phyloP scores from a whole-genome alignment of 1,140 invertebrate genomes.

The Paracyclopina nana region DNA sequence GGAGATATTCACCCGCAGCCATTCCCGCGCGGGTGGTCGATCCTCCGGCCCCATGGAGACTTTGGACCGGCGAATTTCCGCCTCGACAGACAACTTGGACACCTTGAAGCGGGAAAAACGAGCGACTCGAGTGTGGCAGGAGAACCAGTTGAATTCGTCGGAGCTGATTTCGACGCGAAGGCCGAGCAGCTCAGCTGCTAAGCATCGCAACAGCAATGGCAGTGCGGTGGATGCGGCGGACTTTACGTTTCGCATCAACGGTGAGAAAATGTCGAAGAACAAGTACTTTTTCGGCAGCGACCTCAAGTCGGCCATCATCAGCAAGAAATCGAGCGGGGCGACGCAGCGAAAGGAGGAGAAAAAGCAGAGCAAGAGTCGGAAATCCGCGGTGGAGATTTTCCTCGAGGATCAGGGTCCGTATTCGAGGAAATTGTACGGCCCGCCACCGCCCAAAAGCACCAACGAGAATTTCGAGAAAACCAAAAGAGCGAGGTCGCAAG shows the following conservation, averaged over 20 bases:
- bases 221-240: too few species aligned
- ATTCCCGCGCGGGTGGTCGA: neutral
- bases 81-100: slow-evolving; percentile 11
- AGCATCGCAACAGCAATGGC: too few species aligned
- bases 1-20: neutral
- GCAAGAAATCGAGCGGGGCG: neutral
- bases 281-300: too few species aligned
- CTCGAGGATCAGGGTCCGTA: slow-evolving; percentile 15
- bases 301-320: too few species aligned
- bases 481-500: too few species aligned
- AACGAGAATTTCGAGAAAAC: too few species aligned
- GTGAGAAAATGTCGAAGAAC: too few species aligned
- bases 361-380: neutral
- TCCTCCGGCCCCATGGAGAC: slow-evolving; percentile 11
- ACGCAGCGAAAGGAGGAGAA: neutral
- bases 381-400: slow-evolving; percentile 15
- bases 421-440: slow-evolving; percentile 12
- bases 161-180: too few species aligned
- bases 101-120: slow-evolving; percentile 4
- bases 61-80: slow-evolving; percentile 13
- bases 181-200: too few species aligned
- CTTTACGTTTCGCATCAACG: too few species aligned
- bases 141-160: too few species aligned
- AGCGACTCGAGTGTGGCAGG: too few species aligned
- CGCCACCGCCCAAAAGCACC: neutral